Conservation (phyloP, 2,888 invertebrate species). For the Pollenia angustigena region DNA sequence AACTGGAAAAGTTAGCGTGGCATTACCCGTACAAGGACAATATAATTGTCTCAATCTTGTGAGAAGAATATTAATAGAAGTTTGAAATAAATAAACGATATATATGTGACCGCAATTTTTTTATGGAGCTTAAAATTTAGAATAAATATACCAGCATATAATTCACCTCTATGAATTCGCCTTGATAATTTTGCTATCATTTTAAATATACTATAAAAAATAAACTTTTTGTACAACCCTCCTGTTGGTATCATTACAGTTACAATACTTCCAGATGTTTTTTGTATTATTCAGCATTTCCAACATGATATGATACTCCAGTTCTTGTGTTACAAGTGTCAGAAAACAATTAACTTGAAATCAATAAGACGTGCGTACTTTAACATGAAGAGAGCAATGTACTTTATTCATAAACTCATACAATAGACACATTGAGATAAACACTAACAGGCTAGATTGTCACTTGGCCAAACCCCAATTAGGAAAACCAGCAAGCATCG, state of each 20-base stretch:
- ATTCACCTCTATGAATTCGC: too few species aligned
- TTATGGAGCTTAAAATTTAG: too few species aligned
- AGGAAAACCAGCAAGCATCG: slow-evolving; percentile 2
- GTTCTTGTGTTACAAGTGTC: slow-evolving; percentile 46
- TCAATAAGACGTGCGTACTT: slow-evolving; percentile 40
- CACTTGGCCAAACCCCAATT: slow-evolving; percentile 34
- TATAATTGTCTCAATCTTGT: too few species aligned
- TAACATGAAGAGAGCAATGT: not conserved
- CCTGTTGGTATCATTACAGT: not conserved
- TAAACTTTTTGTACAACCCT: not conserved
- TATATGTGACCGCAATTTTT: too few species aligned
- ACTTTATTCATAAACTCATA: not conserved
- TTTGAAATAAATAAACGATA: too few species aligned
- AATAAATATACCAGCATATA: too few species aligned
- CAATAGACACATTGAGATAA: not conserved
- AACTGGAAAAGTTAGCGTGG: too few species aligned
- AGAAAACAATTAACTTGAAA: slow-evolving; percentile 56
- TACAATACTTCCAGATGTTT: not conserved
- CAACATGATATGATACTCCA: slow-evolving; percentile 31
- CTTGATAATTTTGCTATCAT: too few species aligned
- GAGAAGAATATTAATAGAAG: too few species aligned
- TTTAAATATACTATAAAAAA: too few species aligned
- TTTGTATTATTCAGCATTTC: slow-evolving; percentile 8
- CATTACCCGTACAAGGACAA: too few species aligned
- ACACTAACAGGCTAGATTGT: not conserved